Evolutionary conservation across 2,113 vertebrate genomes (phyloP), one percentile per base, ranked within the genome.

Genomic region (Phodopus roborovskii): DNA sequence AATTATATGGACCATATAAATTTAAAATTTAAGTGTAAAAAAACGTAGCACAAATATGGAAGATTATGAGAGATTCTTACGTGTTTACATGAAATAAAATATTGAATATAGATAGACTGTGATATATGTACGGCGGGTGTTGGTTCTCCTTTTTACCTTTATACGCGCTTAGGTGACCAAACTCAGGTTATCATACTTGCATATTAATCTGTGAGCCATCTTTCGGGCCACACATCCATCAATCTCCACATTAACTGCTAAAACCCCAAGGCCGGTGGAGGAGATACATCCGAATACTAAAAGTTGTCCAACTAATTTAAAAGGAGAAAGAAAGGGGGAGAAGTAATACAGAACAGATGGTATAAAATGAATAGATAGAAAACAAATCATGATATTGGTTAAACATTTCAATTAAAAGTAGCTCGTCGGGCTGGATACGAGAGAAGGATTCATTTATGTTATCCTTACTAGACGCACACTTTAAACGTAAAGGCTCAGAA

Each of bases 351-450:
- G 62, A 95, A 88, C 42, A 87, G 94, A 93, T 48, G 71, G 71
- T 20, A 75, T 75, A 75, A 87, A 70, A 39, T 39, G 58, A 33
- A 75, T 64, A 90, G 84, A 77, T 58, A 78, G 28, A 91, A 88
- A 78, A 45, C 30, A 83, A 77, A 75, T 77, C 68, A 83, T 45
- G 87, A 77, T 83, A 81, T 26, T 91, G 66, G 64, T 20, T 77
- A 77, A 93, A 77, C 36, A 87, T 88, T 95, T 95, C 42, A 71
- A 24, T 93, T 75, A 93, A 91, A 88, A 83, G 73, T 91, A 83
- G 87, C 28, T 81, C 75, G 48, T 93, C 50, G 82, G 68, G 64
- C 33, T 88, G 74, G 64, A 62, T 87, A 60, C 73, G 73, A 86
- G 89, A 60, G 28, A 16, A 42, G 50, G 26, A 60, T 81, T 82